Percentiles rank a stretch among this genome's conserved stretches.
phyloP scores from a whole-genome alignment of 2,797 vertebrate genomes.

The Hybognathus amarus region DNA sequence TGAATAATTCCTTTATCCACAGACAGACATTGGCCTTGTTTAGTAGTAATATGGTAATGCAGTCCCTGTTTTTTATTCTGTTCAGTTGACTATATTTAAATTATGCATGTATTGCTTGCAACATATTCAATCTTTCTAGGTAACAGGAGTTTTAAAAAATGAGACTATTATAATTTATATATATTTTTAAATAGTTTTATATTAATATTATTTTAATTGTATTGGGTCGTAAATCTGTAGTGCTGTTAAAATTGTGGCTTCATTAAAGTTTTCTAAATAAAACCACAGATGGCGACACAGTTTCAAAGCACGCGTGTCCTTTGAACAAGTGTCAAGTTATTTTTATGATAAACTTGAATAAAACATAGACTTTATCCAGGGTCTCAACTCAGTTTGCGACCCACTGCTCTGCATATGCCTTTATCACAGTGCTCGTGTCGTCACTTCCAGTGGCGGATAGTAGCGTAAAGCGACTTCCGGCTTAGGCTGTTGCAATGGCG shows the following conservation, averaged over 20 bases:
- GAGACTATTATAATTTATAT: background rate
- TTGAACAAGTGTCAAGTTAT: constrained; percentile 14
- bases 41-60: background rate
- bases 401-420: too few species aligned
- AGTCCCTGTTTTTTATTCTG: background rate
- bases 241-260: background rate
- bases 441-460: too few species aligned
- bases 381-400: too few species aligned
- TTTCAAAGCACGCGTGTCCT: background rate
- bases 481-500: too few species aligned
- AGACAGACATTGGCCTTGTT: constrained; percentile 17
- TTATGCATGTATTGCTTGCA: background rate
- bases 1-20: constrained; percentile 13
- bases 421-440: too few species aligned
- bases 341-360: background rate
- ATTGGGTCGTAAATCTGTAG: background rate
- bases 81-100: background rate
- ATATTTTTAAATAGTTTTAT: background rate
- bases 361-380: background rate
- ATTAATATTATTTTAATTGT: background rate
- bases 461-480: too few species aligned
- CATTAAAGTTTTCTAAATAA: background rate
- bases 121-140: background rate
- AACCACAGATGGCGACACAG: constrained; percentile 30
- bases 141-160: background rate